Percentiles rank a stretch among this genome's conserved stretches.
Conservation (phyloP, 2,797 vertebrate genomes). For the Antrozous pallidus region DNA sequence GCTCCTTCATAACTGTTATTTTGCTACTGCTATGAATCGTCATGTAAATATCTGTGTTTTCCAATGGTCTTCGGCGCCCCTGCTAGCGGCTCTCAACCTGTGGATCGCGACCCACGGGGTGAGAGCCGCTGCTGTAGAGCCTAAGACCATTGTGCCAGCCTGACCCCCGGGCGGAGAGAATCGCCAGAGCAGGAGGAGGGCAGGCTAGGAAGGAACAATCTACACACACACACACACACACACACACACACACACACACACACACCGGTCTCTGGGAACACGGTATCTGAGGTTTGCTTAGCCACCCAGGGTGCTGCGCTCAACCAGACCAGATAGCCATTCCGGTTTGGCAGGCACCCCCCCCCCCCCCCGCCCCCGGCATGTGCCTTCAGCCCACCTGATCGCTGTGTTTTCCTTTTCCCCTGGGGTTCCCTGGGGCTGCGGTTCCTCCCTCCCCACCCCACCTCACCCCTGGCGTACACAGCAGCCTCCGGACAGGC, state of each 20-base stretch:
- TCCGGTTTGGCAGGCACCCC: constrained; percentile 49
- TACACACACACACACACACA: no score
- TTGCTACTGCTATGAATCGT: no score
- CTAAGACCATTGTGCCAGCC: no score
- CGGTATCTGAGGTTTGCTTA: background rate
- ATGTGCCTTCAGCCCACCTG: constrained; percentile 5
- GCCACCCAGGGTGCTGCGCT: constrained; percentile 47
- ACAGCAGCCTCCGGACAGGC: background rate
- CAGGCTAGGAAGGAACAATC: background rate
- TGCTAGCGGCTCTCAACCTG: no score
- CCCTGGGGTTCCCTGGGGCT: background rate
- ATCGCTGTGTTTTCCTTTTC: constrained; percentile 40
- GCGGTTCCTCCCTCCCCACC: background rate
- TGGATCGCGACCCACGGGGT: no score
- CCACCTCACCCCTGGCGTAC: background rate
- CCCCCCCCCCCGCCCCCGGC: background rate
- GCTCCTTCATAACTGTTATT: no score
- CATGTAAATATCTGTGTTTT: no score
- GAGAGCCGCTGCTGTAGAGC: no score
- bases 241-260: no score
- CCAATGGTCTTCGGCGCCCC: no score
- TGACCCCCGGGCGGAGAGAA: background rate
- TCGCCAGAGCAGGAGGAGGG: background rate
- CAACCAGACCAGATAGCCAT: constrained; percentile 50
- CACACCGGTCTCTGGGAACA: constrained; percentile 12